phyloP scores from a whole-genome alignment of 2,888 invertebrate species.

The Drosophila pegasa region DNA sequence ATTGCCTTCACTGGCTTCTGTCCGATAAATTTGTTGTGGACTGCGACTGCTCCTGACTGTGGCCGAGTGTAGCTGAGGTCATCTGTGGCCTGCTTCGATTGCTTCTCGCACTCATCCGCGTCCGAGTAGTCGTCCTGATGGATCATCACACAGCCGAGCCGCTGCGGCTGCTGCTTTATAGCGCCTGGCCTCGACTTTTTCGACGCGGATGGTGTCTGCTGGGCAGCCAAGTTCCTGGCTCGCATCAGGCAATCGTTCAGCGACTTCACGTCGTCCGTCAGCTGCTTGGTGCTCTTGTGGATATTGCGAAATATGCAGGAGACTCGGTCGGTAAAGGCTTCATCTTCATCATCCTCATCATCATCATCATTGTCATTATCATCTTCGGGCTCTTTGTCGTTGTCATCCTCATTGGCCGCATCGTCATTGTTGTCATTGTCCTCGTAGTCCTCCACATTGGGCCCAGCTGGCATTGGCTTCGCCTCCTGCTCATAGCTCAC shows the following conservation, averaged over 20 bases:
- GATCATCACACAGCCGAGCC: neutral
- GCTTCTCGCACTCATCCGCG: no score
- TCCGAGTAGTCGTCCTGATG: neutral
- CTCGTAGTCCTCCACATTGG: conserved; percentile 9
- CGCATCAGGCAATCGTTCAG: neutral
- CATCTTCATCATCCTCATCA: neutral
- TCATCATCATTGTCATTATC: neutral
- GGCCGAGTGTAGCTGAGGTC: no score
- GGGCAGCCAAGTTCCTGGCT: neutral
- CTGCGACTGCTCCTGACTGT: neutral
- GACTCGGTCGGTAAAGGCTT: conserved; percentile 11
- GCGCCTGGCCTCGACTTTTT: neutral
- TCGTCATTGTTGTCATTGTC: conserved; percentile 11
- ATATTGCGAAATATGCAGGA: conserved; percentile 24
- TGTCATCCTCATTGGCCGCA: neutral
- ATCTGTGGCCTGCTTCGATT: no score
- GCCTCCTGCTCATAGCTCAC: conserved; percentile 6
- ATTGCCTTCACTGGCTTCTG: no score
- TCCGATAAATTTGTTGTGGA: no score
- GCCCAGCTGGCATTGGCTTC: neutral
- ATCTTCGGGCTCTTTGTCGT: neutral
- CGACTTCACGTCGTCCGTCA: conserved; percentile 23
- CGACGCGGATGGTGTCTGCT: neutral
- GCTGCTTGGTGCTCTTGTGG: neutral
- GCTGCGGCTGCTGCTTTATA: neutral